Evolutionary conservation across 2,113 vertebrate genomes (phyloP).

Genomic region (Thymallus thymallus): DNA sequence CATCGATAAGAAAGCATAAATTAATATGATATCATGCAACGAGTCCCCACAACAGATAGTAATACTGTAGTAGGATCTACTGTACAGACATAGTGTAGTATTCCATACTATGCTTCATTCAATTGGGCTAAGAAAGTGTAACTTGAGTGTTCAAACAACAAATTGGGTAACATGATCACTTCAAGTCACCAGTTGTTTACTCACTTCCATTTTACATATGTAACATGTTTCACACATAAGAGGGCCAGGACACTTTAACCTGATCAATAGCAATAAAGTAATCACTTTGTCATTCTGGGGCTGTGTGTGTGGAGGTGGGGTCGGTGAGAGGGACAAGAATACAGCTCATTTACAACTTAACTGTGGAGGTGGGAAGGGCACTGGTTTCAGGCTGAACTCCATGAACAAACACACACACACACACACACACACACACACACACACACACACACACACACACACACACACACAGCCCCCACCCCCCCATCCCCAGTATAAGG

Average conservation of each 20-base stretch:
- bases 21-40: too few relatives aligned
- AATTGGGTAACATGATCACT: background rate
- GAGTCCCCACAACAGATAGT: too few relatives aligned
- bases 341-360: conserved; percentile 68
- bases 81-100: too few relatives aligned
- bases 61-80: too few relatives aligned
- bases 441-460: background rate
- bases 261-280: conserved; percentile 79
- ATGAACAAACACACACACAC: conserved; percentile 12
- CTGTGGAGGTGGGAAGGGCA: conserved; percentile 46
- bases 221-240: conserved; percentile 35
- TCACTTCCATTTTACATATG: background rate
- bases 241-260: conserved; percentile 75
- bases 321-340: conserved; percentile 21
- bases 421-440: background rate
- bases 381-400: conserved; percentile 24
- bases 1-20: too few relatives aligned
- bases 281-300: conserved; percentile 67
- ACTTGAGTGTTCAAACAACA: background rate
- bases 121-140: too few relatives aligned
- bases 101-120: too few relatives aligned
- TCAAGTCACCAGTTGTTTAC: conserved; percentile 6
- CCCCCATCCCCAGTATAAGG: background rate
- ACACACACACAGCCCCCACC: conserved; percentile 20
- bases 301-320: conserved; percentile 51